phyloP scores from a whole-genome alignment of 2,888 invertebrate genomes.

The Cheilosia pagana region DNA sequence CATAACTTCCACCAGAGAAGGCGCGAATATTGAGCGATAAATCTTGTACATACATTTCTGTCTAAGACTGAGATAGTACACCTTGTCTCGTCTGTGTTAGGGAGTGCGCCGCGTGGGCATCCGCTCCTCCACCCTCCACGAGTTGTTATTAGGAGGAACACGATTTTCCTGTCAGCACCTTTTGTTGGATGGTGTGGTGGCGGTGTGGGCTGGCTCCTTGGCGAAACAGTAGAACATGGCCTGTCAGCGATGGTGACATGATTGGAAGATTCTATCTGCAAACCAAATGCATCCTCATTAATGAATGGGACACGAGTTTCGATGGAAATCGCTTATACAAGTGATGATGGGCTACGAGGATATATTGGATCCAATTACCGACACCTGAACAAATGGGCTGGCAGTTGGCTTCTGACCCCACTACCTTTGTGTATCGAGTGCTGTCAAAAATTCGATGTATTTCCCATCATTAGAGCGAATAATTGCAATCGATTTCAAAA shows the following conservation, averaged over 20 bases:
- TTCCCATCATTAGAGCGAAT: conserved; percentile 50
- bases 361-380: conserved; percentile 59
- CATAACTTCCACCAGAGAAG: conserved; percentile 48
- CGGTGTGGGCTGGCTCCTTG: conserved; percentile 12
- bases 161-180: conserved; percentile 71
- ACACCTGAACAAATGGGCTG: conserved; percentile 32
- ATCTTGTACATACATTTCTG: conserved; percentile 25
- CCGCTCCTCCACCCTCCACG: conserved; percentile 7
- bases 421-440: conserved; percentile 3
- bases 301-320: conserved; percentile 45
- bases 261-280: conserved; percentile 35
- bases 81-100: conserved; percentile 42
- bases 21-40: conserved; percentile 73
- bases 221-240: conserved; percentile 59
- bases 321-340: conserved; percentile 7
- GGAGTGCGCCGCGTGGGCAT: conserved; percentile 42
- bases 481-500: conserved; percentile 17
- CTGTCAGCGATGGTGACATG: conserved; percentile 70
- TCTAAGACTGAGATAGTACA: conserved; percentile 19
- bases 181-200: conserved; percentile 8
- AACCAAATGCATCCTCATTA: conserved; percentile 48
- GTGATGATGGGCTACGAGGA: conserved; percentile 17
- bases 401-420: conserved; percentile 50
- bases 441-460: conserved; percentile 49
- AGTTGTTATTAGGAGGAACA: conserved; percentile 70